Percentiles rank a stretch among this genome's conserved stretches.
phyloP scores from a whole-genome alignment of 1,140 invertebrate genomes.

The Hormaphis cornu region DNA sequence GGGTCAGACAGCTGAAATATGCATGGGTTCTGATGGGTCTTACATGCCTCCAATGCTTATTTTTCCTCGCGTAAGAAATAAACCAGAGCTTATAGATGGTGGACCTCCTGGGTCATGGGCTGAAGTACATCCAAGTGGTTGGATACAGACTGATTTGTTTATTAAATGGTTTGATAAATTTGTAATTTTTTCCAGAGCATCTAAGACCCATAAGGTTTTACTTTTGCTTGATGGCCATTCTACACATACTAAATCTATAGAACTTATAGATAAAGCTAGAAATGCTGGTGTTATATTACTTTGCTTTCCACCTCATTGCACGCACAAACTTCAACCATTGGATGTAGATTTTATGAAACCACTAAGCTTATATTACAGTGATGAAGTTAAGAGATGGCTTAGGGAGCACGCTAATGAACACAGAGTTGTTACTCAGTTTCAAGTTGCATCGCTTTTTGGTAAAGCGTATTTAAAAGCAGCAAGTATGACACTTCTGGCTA shows the following conservation, averaged over 20 bases:
- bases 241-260: constrained; percentile 34
- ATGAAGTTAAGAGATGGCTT: constrained; percentile 38
- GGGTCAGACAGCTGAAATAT: constrained; percentile 40
- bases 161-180: constrained; percentile 35
- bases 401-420: constrained; percentile 38
- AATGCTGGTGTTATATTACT: constrained; percentile 11
- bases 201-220: constrained; percentile 26
- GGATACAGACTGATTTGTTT: constrained; percentile 39
- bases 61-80: constrained; percentile 33
- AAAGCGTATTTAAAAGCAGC: constrained; percentile 40
- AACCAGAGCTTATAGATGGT: constrained; percentile 37
- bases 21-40: constrained; percentile 40
- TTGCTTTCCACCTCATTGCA: constrained; percentile 39
- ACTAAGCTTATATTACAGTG: constrained; percentile 38
- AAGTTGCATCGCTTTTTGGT: constrained; percentile 40
- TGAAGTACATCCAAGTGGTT: constrained; percentile 37
- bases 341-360: constrained; percentile 43
- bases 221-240: constrained; percentile 34
- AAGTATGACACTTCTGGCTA: constrained; percentile 36
- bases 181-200: constrained; percentile 30
- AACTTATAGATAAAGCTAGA: constrained; percentile 24
- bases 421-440: constrained; percentile 38
- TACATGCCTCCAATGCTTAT: constrained; percentile 38
- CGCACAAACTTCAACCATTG: constrained; percentile 42
- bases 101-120: constrained; percentile 36